These are phyloP conservation scores for Coenonympha glycerion DNA, from an alignment of 2,888 invertebrate genomes.

Conservation along the genomic window DNA sequence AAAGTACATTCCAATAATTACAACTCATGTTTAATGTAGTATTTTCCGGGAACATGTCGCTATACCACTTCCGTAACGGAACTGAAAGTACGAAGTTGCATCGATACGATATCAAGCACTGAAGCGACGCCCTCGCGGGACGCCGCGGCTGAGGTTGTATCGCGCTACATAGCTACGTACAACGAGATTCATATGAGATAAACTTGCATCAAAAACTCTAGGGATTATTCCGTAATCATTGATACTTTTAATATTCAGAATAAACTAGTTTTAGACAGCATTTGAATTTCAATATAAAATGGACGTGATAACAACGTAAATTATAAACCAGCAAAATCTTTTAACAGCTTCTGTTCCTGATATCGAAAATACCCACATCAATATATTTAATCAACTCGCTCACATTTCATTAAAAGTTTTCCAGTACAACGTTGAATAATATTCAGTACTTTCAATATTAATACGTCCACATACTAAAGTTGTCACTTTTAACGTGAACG, in stretches of 20 bases:
- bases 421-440: slow-evolving; percentile 6
- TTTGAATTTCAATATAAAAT: no score
- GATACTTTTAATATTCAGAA: slow-evolving; percentile 37
- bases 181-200: slow-evolving; percentile 57
- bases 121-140: slow-evolving; percentile 38
- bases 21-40: slow-evolving; percentile 2
- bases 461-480: slow-evolving; percentile 15
- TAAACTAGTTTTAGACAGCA: slow-evolving; percentile 2
- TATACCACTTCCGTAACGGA: slow-evolving; percentile 23
- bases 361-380: no score
- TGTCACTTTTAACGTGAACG: slow-evolving; percentile 18
- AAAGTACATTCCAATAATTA: background rate
- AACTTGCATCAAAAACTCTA: slow-evolving; percentile 46
- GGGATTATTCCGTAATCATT: slow-evolving; percentile 57
- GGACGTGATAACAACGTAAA: no score
- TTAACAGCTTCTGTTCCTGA: background rate
- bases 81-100: slow-evolving; percentile 25
- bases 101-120: slow-evolving; percentile 37
- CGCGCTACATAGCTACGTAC: slow-evolving; percentile 31
- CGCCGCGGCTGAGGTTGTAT: slow-evolving; percentile 48
- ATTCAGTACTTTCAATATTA: slow-evolving; percentile 9
- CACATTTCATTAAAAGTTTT: background rate
- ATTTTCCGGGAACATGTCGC: slow-evolving; percentile 19
- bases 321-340: no score
- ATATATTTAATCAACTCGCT: background rate